Base-by-base conservation (phyloP, 2,113 vertebrate genomes). In the Pedetes capensis region DNA sequence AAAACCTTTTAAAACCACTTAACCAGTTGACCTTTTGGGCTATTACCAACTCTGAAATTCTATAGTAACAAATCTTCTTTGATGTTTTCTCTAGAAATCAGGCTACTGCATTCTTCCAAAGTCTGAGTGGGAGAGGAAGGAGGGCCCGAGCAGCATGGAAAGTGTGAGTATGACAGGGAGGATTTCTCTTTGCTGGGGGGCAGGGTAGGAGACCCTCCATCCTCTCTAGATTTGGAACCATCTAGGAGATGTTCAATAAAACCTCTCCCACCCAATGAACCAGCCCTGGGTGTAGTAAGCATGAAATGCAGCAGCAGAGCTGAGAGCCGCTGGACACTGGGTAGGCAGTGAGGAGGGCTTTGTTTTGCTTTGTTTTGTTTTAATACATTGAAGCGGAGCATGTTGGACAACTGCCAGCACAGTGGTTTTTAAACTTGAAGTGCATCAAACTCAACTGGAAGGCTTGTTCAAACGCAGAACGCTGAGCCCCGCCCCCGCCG, bases 51-150 rank as follows among this genome's bases (percentile, higher is more conserved):
- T 75, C 59, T 37, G 74, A 92, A 93, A 94, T 91, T 96, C 64
- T 88, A 34, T 13, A 85, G 49, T 49, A 74, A 59, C 86, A 49
- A 49, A 64, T 94, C 29, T 74, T 72, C 55, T 87, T 93, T 69
- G 76, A 94, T 89, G 53, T 79, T 95, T 96, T 95, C 78, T 91
- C 94, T n/a, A 94, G 89, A 94, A 93, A 91, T 44, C 39, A 74
- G 61, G 23, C 32, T 83, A 78, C 39, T 37, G 22, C 63, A 14
- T 91, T 55, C 82, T 95, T 87, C 59, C 6, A 22, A 84, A 89
- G 55, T 59, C 55, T 71, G 29, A 63, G n/a, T 72, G 55, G 47
- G 13, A 88, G 57, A 89, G n/a, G 53, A 80, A 51, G 64, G 47
- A 37, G 37, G 13, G 22, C 5, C 5, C 22, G 32, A 89, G 47